A percentile compares a stretch with the other conserved stretches of the same genome.
phyloP scores from a whole-genome alignment of 2,113 vertebrate species.

The Trachemys scripta region DNA sequence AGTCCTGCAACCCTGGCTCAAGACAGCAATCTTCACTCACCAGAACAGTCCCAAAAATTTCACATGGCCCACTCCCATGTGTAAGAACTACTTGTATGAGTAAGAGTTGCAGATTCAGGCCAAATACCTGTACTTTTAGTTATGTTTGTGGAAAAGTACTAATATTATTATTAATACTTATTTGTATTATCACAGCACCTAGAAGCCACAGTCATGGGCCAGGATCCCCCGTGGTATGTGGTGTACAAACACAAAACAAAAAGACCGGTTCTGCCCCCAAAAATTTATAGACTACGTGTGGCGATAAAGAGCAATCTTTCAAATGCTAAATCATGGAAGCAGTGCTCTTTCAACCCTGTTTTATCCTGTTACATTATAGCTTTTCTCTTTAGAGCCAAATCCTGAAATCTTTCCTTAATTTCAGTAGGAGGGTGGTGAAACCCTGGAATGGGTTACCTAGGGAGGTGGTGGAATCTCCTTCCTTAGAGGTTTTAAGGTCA shows the following conservation, averaged over 20 bases:
- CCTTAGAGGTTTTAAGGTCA: no score
- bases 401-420: neutral
- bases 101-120: neutral
- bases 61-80: neutral
- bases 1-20: neutral
- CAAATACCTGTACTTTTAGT: neutral
- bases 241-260: neutral
- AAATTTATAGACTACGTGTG: neutral
- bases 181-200: neutral
- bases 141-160: neutral
- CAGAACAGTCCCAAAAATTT: neutral
- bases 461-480: no score
- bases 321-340: neutral
- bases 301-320: neutral
- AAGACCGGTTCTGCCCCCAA: neutral
- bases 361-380: neutral
- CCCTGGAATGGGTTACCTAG: neutral
- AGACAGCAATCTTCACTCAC: neutral
- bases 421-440: no score
- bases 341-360: neutral
- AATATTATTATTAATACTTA: neutral
- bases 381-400: neutral
- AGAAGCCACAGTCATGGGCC: neutral
- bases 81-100: neutral
- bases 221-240: neutral